Base-by-base conservation (phyloP, 1,140 invertebrate species). In the Nomia melanderi region DNA sequence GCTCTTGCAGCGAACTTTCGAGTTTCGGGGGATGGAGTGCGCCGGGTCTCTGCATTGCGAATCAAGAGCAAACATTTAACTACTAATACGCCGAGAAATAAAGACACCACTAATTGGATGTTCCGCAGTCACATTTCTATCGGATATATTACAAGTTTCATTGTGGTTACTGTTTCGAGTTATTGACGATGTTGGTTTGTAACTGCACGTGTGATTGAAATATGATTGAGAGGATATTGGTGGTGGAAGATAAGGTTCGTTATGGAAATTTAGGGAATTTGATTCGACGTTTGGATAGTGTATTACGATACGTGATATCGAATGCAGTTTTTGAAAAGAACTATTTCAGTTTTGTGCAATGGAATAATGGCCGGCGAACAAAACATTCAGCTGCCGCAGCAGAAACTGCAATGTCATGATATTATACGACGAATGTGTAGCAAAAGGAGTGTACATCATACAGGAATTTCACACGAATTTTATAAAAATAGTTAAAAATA, bases 381-480 rank as follows among this genome's bases (percentile, higher is more conserved):
- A 20, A 72, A 57, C n/a, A 50, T 63, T 50, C 20, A 27, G 17
- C 73, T 57, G 47, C 14, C 39, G 57, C 36, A 39, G 4, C 47
- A 17, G 36, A 80, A 65, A 47, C 60, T 78, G 25, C 54, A 73
- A 79, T 56, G 56, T 31, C 47, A 66, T 39, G n/a, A 84, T 29
- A 87, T 73, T 81, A 85, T 59, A 74, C 93, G 85, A 44, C 60
- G 89, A n/a, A 81, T 87, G 64, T 93, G 92, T 86, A 93, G 93
- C 87, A 93, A 93, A 81, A 86, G 93, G 31, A 91, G 90, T 0
- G 92, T 93, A 60, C 90, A 93, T 80, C 88, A 93, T 33, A 87
- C 91, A 17, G 89, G 90, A 86, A 88, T 91, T 78, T 88, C 90
- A 20, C 14, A 54, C 56, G 53, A 41, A 1, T 39, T 70, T 39